Percentiles rank a stretch among this genome's conserved stretches.
Conservation (phyloP, 2,113 vertebrate genomes). For the Mesoclemmys tuberculata region DNA sequence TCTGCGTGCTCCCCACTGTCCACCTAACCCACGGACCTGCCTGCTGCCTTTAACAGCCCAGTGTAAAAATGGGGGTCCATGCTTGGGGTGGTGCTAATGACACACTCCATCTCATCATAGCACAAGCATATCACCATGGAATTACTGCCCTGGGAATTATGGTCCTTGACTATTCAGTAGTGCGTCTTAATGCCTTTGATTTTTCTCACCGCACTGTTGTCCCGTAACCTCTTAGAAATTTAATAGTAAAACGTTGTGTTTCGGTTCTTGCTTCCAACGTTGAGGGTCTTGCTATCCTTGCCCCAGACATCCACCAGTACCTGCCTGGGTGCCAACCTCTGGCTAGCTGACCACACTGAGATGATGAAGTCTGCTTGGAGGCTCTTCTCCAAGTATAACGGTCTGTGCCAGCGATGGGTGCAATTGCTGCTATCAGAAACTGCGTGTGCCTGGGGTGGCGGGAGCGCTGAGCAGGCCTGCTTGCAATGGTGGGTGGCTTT, state of each 20-base stretch:
- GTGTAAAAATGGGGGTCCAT: not conserved
- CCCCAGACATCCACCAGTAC: not conserved
- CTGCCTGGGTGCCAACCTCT: not conserved
- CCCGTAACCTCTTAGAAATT: not conserved
- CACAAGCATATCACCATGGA: not conserved
- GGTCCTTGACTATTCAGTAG: not conserved
- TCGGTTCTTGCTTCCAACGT: not conserved
- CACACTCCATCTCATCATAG: not conserved
- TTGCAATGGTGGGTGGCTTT: not conserved
- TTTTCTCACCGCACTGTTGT: not conserved
- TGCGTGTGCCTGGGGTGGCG: rapidly evolving
- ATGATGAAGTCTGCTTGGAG: not conserved
- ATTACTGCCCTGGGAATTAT: not conserved
- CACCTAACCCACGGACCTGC: not conserved
- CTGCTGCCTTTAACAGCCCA: not conserved
- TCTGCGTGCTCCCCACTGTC: not conserved
- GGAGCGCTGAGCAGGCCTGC: rapidly evolving
- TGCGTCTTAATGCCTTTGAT: not conserved
- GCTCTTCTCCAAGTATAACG: not conserved
- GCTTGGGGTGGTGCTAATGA: not conserved
- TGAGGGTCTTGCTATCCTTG: not conserved
- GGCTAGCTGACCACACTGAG: not conserved
- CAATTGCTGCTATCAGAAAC: not conserved
- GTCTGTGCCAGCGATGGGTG: not conserved
- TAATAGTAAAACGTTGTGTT: not conserved